Percentiles rank a stretch among this genome's conserved stretches.
Evolutionary conservation across 2,888 invertebrate genomes (phyloP).

Genomic region (Sepioteuthis lessoniana): DNA sequence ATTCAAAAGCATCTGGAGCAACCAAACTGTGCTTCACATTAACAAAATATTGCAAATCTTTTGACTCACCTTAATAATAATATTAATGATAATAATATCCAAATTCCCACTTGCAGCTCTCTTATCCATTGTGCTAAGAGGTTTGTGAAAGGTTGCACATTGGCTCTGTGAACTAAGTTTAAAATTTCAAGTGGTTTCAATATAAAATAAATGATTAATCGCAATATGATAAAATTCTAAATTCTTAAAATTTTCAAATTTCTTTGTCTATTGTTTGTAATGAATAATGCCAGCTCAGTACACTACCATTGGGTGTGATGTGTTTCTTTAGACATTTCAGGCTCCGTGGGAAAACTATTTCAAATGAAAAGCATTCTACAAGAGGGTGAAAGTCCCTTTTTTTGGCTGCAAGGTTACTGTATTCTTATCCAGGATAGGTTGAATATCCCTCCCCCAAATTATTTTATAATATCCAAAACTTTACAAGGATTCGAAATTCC

Average conservation of each 20-base stretch:
- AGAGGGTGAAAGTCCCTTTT: not conserved
- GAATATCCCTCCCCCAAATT: too few relatives aligned
- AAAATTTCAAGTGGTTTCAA: not conserved
- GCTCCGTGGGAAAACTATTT: not conserved
- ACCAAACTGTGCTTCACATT: too few relatives aligned
- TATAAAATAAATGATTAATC: not conserved
- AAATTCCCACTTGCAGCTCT: not conserved
- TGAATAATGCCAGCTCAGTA: slow-evolving; percentile 10
- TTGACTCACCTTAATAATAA: not conserved
- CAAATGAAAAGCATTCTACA: not conserved
- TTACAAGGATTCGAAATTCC: too few relatives aligned
- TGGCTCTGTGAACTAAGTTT: not conserved
- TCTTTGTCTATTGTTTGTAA: slow-evolving; percentile 9
- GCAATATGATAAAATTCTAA: not conserved
- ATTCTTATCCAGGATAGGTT: too few relatives aligned
- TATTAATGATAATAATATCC: too few relatives aligned
- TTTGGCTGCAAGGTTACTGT: too few relatives aligned
- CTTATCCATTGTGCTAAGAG: not conserved
- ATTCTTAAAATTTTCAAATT: not conserved
- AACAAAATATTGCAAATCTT: too few relatives aligned
- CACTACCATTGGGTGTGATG: not conserved
- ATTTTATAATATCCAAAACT: too few relatives aligned
- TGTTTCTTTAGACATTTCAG: not conserved
- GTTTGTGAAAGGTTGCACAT: not conserved
- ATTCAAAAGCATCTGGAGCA: too few relatives aligned